Evolutionary conservation across 2,113 vertebrate species (phyloP).

Genomic region (Caracal caracal): DNA sequence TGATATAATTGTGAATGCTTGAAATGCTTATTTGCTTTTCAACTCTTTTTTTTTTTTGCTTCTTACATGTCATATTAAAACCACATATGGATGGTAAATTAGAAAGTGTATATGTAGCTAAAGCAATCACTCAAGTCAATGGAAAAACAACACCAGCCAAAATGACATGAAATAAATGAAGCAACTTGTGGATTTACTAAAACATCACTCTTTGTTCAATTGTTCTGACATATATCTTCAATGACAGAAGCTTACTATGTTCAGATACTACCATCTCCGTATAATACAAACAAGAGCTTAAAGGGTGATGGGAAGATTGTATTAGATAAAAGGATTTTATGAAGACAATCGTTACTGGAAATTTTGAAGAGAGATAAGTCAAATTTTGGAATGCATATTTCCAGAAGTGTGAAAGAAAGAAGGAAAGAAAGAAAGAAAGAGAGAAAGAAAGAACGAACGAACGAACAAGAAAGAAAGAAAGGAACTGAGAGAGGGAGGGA

Average conservation of each 20-base stretch:
- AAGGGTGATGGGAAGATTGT: conserved; percentile 14
- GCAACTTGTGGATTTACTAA: conserved; percentile 17
- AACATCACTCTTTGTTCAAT: conserved; percentile 44
- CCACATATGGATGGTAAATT: conserved; percentile 15
- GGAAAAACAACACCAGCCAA: conserved; percentile 13
- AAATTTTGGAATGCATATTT: conserved; percentile 40
- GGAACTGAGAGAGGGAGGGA: too few species aligned
- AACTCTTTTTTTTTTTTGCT: background rate
- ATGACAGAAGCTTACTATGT: background rate
- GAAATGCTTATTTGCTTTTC: conserved; percentile 29
- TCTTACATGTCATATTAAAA: conserved; percentile 33
- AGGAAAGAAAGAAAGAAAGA: background rate
- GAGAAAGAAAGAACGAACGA: background rate
- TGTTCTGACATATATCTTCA: conserved; percentile 2
- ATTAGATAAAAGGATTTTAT: conserved; percentile 28
- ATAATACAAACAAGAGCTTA: background rate
- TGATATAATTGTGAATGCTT: background rate
- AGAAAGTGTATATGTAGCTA: background rate
- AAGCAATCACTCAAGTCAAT: conserved; percentile 24
- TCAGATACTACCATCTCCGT: background rate
- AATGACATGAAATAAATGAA: conserved; percentile 45
- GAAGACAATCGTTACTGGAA: background rate
- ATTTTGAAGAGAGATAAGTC: conserved; percentile 24
- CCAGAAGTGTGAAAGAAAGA: background rate
- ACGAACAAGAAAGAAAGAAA: background rate